Conservation (phyloP, 2,888 invertebrate genomes). For the Augochlorella aurata region DNA sequence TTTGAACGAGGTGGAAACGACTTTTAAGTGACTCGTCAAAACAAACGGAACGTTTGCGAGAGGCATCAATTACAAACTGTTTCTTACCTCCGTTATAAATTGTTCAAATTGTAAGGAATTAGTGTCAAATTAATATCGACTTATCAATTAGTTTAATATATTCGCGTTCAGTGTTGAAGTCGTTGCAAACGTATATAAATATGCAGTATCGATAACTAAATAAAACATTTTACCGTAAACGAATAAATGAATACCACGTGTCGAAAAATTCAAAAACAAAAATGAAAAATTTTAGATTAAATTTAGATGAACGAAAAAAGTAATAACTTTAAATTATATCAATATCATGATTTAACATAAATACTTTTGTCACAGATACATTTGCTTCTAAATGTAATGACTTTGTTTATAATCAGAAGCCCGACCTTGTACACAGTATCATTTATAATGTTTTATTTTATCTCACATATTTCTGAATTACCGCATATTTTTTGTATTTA, state of each 20-base stretch:
- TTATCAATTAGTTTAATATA: neutral
- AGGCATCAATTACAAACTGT: neutral
- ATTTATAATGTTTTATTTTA: neutral
- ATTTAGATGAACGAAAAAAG: neutral
- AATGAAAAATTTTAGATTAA: neutral
- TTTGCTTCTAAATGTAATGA: neutral
- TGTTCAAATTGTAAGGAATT: neutral
- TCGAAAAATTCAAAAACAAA: neutral
- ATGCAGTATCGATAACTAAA: neutral
- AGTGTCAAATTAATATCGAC: neutral
- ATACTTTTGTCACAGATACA: neutral
- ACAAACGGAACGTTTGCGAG: neutral
- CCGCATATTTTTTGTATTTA: neutral
- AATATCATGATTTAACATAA: neutral
- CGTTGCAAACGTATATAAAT: neutral
- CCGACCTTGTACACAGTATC: neutral
- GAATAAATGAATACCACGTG: neutral
- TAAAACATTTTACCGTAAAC: neutral
- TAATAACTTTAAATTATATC: neutral
- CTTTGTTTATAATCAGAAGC: neutral
- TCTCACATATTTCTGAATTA: neutral
- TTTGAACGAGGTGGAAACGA: too few relatives aligned
- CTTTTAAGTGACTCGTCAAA: slow-evolving; percentile 2
- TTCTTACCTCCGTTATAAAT: neutral
- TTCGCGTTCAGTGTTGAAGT: neutral